Evolutionary conservation across 2,797 vertebrate species (phyloP).

Genomic region (Dendrocincla fuliginosa): DNA sequence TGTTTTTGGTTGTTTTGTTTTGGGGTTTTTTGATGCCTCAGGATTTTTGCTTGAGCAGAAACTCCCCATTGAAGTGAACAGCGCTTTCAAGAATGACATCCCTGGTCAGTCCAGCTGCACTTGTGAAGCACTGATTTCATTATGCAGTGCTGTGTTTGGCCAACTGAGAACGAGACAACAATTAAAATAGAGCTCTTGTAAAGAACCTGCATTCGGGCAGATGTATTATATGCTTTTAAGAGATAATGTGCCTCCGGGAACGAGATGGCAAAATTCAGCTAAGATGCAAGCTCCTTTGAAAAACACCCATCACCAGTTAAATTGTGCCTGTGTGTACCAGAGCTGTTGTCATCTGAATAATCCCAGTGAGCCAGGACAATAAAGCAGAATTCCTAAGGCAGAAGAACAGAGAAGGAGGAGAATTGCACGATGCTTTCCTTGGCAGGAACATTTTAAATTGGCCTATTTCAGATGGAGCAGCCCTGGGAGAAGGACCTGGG

Average conservation of each 20-base stretch:
- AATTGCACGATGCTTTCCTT: fast-evolving
- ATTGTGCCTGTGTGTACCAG: not conserved
- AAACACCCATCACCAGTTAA: not conserved
- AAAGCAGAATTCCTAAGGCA: not conserved
- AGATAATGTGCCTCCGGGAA: not conserved
- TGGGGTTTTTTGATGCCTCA: not conserved
- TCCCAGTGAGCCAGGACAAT: not conserved
- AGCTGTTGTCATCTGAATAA: not conserved
- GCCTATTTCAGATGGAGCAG: fast-evolving
- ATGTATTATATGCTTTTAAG: not conserved
- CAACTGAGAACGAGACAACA: not conserved
- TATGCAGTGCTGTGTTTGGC: not conserved
- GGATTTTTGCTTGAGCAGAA: conserved; percentile 28
- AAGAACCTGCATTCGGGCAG: not conserved
- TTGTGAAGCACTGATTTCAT: not conserved
- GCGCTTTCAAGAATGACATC: not conserved
- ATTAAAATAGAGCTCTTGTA: conserved; percentile 26
- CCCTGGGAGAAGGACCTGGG: not conserved
- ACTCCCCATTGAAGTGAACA: not conserved
- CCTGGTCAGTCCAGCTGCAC: not conserved
- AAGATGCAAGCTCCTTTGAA: not conserved
- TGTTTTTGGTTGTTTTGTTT: not conserved
- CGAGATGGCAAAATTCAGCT: not conserved
- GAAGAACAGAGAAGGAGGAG: not conserved
- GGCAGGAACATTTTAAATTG: not conserved